Percentiles rank a stretch among this genome's conserved stretches.
These are phyloP conservation scores for Pseudomugil gertrudae DNA, from an alignment of 2,797 vertebrate genomes.

Conservation along the genomic window DNA sequence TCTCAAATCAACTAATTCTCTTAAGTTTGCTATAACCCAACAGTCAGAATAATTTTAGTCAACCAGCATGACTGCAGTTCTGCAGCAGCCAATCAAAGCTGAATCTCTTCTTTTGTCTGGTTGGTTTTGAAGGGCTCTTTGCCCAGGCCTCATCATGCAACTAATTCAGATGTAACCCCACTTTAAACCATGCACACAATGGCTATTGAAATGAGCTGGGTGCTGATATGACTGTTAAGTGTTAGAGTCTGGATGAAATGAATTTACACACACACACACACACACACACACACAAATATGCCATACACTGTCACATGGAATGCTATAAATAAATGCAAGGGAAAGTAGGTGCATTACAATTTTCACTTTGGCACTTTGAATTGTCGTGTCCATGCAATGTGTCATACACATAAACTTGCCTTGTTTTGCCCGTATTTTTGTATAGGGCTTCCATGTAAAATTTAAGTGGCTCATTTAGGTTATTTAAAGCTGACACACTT, in stretches of 20 bases:
- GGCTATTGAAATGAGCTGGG: slow-evolving; percentile 70
- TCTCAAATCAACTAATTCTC: slow-evolving; percentile 32
- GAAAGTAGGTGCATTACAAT: neutral
- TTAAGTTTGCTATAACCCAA: slow-evolving; percentile 33
- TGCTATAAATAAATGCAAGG: slow-evolving; percentile 17
- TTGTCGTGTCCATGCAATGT: no score
- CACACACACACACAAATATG: neutral
- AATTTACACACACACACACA: slow-evolving; percentile 25
- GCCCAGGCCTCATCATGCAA: slow-evolving; percentile 68
- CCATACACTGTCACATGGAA: slow-evolving; percentile 15
- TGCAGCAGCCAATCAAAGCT: slow-evolving; percentile 63
- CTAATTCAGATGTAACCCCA: slow-evolving; percentile 77
- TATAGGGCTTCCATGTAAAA: slow-evolving; percentile 10
- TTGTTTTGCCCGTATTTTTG: slow-evolving; percentile 9
- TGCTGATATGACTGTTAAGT: slow-evolving; percentile 58
- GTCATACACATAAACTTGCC: no score
- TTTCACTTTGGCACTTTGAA: slow-evolving; percentile 13
- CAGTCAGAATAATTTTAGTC: slow-evolving; percentile 52
- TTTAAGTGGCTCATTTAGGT: slow-evolving; percentile 31
- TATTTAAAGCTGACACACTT: slow-evolving; percentile 14
- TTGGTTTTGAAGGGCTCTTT: slow-evolving; percentile 70
- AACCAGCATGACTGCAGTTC: slow-evolving; percentile 51
- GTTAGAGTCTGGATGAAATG: slow-evolving; percentile 52
- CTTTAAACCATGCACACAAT: slow-evolving; percentile 72
- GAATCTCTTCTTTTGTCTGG: slow-evolving; percentile 68